Conservation (phyloP, 30 jellyfish, hydroid and myxozoan genomes). For the Pseudorhiza aurosa region DNA sequence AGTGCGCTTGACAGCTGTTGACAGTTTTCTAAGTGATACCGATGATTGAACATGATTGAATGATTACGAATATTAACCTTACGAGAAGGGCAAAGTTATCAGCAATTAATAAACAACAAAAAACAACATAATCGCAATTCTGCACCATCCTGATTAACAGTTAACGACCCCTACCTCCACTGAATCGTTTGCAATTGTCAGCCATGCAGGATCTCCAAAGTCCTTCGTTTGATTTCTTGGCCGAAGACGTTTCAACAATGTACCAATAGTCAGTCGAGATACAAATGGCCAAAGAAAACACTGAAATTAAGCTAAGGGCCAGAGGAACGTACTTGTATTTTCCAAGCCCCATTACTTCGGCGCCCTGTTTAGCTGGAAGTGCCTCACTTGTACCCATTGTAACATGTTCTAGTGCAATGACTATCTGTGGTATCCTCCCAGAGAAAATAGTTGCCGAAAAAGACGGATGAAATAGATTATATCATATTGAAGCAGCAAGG, state of each 20-base stretch:
- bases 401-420: not conserved
- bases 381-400: not conserved
- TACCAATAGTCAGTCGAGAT: constrained; percentile 32
- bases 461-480: constrained; percentile 1
- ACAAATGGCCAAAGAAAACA: not conserved
- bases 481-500: not conserved
- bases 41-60: too few species aligned
- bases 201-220: constrained; percentile 24
- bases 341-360: constrained; percentile 39
- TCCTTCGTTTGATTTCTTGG: constrained; percentile 23
- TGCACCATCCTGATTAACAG: too few species aligned
- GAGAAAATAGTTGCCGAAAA: not conserved
- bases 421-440: not conserved
- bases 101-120: too few species aligned
- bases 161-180: constrained; percentile 23
- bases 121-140: too few species aligned
- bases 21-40: too few species aligned
- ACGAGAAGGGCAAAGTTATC: too few species aligned
- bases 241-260: not conserved
- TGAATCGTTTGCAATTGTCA: not conserved
- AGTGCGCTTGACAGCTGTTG: too few species aligned
- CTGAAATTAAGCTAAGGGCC: not conserved
- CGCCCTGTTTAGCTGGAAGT: not conserved
- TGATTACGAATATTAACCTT: too few species aligned
- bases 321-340: constrained; percentile 21